These are phyloP conservation scores for Ryuthela nishihirai DNA, from an alignment of 2,888 invertebrate genomes.

Conservation along the genomic window DNA sequence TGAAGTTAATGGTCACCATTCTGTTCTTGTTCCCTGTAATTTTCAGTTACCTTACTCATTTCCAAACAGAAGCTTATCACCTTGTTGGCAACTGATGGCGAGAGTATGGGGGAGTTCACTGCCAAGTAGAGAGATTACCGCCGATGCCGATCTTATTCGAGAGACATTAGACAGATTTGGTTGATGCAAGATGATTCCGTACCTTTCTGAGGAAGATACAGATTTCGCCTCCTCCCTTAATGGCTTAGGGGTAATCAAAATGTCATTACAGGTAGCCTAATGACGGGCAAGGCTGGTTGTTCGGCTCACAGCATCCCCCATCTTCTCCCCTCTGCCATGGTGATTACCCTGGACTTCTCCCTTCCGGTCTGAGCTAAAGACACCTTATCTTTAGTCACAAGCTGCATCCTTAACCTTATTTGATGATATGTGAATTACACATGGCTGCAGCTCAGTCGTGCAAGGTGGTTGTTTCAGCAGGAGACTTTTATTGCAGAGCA, in stretches of 20 bases:
- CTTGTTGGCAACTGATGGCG: constrained; percentile 35
- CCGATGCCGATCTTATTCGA: constrained; percentile 27
- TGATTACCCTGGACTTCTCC: constrained; percentile 19
- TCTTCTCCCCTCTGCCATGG: constrained; percentile 6
- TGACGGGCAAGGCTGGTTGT: constrained; percentile 26
- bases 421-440: constrained; percentile 37
- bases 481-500: too few species aligned
- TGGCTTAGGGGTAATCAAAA: constrained; percentile 39
- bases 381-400: constrained; percentile 31
- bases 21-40: constrained; percentile 38
- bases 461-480: too few species aligned
- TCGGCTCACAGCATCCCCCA: constrained; percentile 13
- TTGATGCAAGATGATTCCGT: constrained; percentile 36
- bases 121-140: constrained; percentile 34
- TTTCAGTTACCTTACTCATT: constrained; percentile 34
- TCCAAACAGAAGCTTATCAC: constrained; percentile 35
- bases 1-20: constrained; percentile 37
- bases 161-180: constrained; percentile 38
- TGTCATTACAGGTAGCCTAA: constrained; percentile 39
- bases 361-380: constrained; percentile 34
- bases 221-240: constrained; percentile 34
- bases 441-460: too few species aligned
- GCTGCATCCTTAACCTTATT: constrained; percentile 38
- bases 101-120: constrained; percentile 18
- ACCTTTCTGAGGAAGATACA: constrained; percentile 13